These are phyloP conservation scores for Eupithecia dodoneata DNA, from an alignment of 2,888 invertebrate genomes.

Conservation along the genomic window DNA sequence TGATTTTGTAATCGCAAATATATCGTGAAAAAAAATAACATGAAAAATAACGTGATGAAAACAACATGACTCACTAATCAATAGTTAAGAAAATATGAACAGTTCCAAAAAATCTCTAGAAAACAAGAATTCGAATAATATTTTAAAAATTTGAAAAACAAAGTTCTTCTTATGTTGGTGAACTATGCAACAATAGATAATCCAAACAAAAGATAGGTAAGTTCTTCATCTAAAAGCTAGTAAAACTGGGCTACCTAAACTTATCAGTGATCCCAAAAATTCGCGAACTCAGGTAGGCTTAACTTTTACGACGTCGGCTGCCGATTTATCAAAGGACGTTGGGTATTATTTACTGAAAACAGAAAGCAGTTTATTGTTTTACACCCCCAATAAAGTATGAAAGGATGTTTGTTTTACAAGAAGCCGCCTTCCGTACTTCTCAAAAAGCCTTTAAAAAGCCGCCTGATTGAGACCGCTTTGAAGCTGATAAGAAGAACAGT, in stretches of 20 bases:
- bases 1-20: too few relatives aligned
- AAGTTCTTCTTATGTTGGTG: background rate
- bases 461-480: slow-evolving; percentile 31
- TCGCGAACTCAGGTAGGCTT: slow-evolving; percentile 67
- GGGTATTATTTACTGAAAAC: slow-evolving; percentile 37
- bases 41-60: too few relatives aligned
- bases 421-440: slow-evolving; percentile 61
- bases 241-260: slow-evolving; percentile 10
- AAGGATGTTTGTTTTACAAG: slow-evolving; percentile 64
- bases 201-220: background rate
- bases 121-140: background rate
- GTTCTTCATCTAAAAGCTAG: background rate
- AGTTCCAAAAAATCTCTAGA: background rate
- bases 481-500: slow-evolving; percentile 23
- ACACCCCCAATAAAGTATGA: slow-evolving; percentile 60
- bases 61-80: too few relatives aligned
- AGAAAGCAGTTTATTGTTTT: slow-evolving; percentile 75
- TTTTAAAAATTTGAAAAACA: background rate
- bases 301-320: slow-evolving; percentile 53
- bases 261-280: slow-evolving; percentile 46
- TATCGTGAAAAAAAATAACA: too few relatives aligned
- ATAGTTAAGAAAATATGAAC: too few relatives aligned
- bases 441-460: slow-evolving; percentile 43
- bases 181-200: background rate
- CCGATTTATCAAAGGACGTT: slow-evolving; percentile 44